Conservation (phyloP, 1,140 invertebrate species). For the Fragariocoptes setiger region DNA sequence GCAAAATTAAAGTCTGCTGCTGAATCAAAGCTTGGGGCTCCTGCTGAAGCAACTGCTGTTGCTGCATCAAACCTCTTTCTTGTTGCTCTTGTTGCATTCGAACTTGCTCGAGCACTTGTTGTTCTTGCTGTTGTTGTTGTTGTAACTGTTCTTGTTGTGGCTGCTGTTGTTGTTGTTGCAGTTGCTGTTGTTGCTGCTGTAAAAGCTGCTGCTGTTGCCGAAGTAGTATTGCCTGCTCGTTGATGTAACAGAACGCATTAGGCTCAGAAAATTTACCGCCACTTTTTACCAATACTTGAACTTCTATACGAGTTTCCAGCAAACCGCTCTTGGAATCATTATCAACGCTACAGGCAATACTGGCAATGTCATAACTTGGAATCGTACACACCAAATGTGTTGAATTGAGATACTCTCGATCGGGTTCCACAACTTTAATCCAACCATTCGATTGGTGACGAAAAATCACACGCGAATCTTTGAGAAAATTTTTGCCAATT, state of each 20-base stretch:
- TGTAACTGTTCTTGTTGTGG: neutral
- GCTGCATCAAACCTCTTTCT: neutral
- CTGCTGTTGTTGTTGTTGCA: neutral
- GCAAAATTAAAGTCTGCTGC: too few relatives aligned
- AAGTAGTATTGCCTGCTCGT: neutral
- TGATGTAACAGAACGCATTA: conserved; percentile 6
- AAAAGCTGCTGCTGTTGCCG: neutral
- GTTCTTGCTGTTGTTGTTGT: neutral
- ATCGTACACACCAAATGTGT: conserved; percentile 9
- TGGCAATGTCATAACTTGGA: conserved; percentile 8
- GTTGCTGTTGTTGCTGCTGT: neutral
- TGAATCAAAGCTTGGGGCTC: neutral
- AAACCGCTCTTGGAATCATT: too few relatives aligned
- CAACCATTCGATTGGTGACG: conserved; percentile 12
- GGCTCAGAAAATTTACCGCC: conserved; percentile 9
- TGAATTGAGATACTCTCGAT: conserved; percentile 9
- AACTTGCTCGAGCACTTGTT: neutral
- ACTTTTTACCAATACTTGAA: conserved; percentile 5
- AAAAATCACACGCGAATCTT: conserved; percentile 64
- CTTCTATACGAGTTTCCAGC: too few relatives aligned
- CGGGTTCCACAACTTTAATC: conserved; percentile 9
- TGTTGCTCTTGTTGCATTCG: neutral
- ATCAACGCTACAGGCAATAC: neutral
- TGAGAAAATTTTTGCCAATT: conserved; percentile 80
- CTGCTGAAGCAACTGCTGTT: neutral